A percentile compares a stretch with the other conserved stretches of the same genome.
phyloP scores from a whole-genome alignment of 2,797 vertebrate species.

The Cirrhinus molitorella region DNA sequence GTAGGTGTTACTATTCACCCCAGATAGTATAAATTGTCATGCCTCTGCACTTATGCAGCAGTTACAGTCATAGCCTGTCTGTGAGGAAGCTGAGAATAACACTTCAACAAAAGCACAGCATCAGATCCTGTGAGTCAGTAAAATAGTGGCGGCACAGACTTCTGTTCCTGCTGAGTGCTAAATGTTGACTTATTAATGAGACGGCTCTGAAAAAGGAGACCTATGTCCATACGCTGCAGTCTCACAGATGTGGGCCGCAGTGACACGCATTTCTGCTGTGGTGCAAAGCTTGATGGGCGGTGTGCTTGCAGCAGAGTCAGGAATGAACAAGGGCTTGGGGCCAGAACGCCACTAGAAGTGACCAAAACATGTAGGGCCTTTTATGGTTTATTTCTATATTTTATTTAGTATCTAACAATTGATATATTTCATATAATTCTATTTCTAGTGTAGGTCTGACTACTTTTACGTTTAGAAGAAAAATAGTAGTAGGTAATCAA shows the following conservation, averaged over 20 bases:
- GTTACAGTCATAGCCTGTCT: conserved; percentile 4
- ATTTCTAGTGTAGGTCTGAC: background rate
- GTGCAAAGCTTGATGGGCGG: conserved; percentile 13
- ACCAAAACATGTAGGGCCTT: background rate
- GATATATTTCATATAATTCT: background rate
- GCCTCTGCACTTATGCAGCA: background rate
- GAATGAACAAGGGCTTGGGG: background rate
- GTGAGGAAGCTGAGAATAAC: background rate
- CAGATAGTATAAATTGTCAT: background rate
- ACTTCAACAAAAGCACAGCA: conserved; percentile 21
- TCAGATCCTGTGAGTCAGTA: conserved; percentile 18
- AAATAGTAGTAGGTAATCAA: background rate
- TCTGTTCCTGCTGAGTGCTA: background rate
- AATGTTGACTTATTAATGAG: conserved; percentile 62
- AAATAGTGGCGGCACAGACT: background rate
- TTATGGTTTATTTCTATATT: no score
- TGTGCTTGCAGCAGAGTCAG: background rate
- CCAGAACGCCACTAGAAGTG: background rate
- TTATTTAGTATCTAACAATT: background rate
- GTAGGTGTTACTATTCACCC: conserved; percentile 9
- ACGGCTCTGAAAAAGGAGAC: conserved; percentile 31
- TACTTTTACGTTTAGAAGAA: background rate
- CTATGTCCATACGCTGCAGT: background rate
- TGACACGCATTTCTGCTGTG: background rate
- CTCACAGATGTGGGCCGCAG: background rate